Evolutionary conservation across 2,113 vertebrate genomes (phyloP), one percentile per base, ranked within the genome.

Genomic region (Forbesichthys agassizii): DNA sequence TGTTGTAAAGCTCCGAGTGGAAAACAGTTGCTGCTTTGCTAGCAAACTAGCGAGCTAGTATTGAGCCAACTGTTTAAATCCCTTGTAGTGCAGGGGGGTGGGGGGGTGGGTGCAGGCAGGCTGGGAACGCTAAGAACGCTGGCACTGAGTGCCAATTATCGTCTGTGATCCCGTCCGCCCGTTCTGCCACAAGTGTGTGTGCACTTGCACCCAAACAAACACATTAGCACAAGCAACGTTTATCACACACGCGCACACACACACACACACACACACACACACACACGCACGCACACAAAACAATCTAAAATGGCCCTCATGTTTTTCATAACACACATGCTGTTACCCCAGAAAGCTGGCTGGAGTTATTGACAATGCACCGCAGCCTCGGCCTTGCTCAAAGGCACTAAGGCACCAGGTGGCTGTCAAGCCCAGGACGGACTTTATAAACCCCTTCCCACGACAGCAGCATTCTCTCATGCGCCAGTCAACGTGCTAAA

Each of bases 321-420:
- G 20, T 42, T 42, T 42, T 42, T 7, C 36, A 42, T 7, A 42
- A 42, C 36, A 42, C 36, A 42, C 36, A 6, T 42, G 81, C 86
- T 88, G 86, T 83, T 82, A 4, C 36, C 36, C 36, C 36, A 42
- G 74, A 80, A 65, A 74, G 75, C 47, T 0, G 63, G 79, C 53
- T 88, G 72, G 12, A 59, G 73, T 84, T 83, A 79, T 84, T 16
- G 48, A 61, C 27, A 10, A 63, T 63, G 71, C 61, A 56, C 5
- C 0, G 42, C 36, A 14, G 33, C 74, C 75, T 71, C 88, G 8
- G 1, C 67, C n/a, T 9, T 16, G n/a, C 61, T 47, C 13, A 54
- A 54, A 7, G 52, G 14, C 16, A 11, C 16, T 16, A 71, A 4
- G 42, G 18, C 33, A 81, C 80, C 88, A 88, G 84, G 80, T 88